A percentile compares a stretch with the other conserved stretches of the same genome.
Conservation (phyloP, 2,797 vertebrate species). For the Enteromius anoplus region DNA sequence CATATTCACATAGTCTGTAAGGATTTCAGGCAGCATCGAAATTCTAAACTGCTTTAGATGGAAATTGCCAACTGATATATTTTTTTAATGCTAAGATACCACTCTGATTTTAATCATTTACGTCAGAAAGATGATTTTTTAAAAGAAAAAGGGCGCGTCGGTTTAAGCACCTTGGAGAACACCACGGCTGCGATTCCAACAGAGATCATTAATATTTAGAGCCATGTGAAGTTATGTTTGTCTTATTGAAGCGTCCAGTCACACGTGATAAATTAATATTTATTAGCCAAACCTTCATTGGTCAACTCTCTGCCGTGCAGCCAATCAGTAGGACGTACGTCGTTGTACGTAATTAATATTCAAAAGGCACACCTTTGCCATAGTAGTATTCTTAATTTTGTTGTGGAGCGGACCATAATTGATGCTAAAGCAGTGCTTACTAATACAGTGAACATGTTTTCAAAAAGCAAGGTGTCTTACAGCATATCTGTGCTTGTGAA, state of each 20-base stretch:
- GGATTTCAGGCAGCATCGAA: not conserved
- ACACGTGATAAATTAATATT: not conserved
- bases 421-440: not conserved
- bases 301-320: not conserved
- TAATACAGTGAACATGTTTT: not conserved
- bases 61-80: not conserved
- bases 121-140: not conserved
- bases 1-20: not conserved
- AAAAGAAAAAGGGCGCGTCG: not conserved
- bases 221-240: not conserved
- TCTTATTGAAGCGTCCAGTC: not conserved
- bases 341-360: not conserved
- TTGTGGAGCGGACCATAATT: not conserved
- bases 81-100: too few relatives aligned
- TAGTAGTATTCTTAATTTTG: not conserved
- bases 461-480: not conserved
- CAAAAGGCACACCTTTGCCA: not conserved
- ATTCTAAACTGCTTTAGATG: not conserved
- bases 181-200: conserved; percentile 58
- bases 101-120: not conserved
- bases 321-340: not conserved
- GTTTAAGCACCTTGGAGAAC: conserved; percentile 82
- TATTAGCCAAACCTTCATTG: not conserved
- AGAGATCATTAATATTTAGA: not conserved
- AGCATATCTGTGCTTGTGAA: not conserved